Percentiles rank a stretch among this genome's conserved stretches.
Evolutionary conservation across 2,888 invertebrate genomes (phyloP).

Genomic region (Eutolmus rufibarbis): DNA sequence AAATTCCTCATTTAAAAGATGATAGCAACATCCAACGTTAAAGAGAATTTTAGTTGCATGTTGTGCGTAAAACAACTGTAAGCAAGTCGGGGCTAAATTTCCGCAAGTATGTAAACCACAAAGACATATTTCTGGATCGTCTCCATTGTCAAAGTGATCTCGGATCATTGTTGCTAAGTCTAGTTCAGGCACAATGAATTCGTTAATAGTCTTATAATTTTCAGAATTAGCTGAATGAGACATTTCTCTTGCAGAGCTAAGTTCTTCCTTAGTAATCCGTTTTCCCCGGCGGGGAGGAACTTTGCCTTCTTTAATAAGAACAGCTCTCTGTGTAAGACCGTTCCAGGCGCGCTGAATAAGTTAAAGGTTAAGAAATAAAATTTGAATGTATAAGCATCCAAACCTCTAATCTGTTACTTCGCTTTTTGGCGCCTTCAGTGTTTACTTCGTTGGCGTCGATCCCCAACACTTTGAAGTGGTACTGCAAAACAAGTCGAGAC

Average conservation of each 20-base stretch:
- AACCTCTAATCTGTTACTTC: constrained; percentile 60
- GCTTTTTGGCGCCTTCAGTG: constrained; percentile 70
- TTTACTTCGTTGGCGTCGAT: constrained; percentile 78
- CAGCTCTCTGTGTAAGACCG: constrained; percentile 66
- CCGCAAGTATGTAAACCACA: constrained; percentile 91
- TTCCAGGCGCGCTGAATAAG: constrained; percentile 67
- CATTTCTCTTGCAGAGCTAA: constrained; percentile 19
- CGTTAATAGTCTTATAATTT: constrained; percentile 69
- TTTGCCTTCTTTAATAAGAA: constrained; percentile 62
- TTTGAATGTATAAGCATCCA: not conserved
- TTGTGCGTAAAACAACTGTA: constrained; percentile 72
- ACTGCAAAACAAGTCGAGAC: constrained; percentile 74
- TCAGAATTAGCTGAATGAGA: constrained; percentile 24
- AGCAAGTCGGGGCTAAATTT: constrained; percentile 75
- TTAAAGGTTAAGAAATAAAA: not conserved
- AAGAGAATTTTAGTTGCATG: constrained; percentile 69
- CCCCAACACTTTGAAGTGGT: constrained; percentile 77
- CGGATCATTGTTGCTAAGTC: constrained; percentile 65
- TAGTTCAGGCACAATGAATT: constrained; percentile 69
- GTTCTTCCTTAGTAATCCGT: constrained; percentile 46
- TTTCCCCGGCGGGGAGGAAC: constrained; percentile 55
- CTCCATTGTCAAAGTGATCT: constrained; percentile 62
- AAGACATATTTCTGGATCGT: constrained; percentile 62
- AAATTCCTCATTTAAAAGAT: constrained; percentile 73
- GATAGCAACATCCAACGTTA: constrained; percentile 91